Conservation (phyloP, 2,113 vertebrate genomes). For the Eretmochelys imbricata region DNA sequence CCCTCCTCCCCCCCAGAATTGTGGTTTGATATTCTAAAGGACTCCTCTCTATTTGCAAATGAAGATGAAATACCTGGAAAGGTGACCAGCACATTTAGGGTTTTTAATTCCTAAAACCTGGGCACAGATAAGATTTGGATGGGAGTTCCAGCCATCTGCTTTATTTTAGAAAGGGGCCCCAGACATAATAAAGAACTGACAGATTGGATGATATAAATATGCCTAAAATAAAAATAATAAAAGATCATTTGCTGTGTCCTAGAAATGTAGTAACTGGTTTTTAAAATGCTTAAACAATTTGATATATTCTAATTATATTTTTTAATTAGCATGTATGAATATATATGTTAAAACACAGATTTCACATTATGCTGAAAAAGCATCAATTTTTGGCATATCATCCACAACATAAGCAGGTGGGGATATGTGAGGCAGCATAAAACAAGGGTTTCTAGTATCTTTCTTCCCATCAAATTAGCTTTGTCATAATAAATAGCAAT, state of each 20-base stretch:
- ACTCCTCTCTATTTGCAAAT: no score
- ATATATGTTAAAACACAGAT: neutral
- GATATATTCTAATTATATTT: neutral
- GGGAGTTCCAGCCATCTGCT: no score
- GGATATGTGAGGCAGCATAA: conserved; percentile 6
- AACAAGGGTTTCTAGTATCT: neutral
- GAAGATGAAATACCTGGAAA: no score
- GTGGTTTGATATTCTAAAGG: no score
- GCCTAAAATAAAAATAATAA: neutral
- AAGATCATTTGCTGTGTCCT: neutral
- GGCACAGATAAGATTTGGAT: no score
- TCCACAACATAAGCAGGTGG: neutral
- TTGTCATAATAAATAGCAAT: conserved; percentile 67
- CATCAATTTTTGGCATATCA: neutral
- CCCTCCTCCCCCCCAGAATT: no score
- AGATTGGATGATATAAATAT: neutral
- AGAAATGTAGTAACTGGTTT: neutral
- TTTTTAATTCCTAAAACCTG: neutral
- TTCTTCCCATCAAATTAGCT: conserved; percentile 59
- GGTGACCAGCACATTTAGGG: no score
- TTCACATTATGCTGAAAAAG: neutral
- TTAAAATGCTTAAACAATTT: neutral
- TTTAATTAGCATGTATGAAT: neutral
- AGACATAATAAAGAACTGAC: rapidly evolving
- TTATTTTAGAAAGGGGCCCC: no score